Percentiles rank a stretch among this genome's conserved stretches.
Conservation (phyloP, 2,113 vertebrate species). For the Catharus minimus region DNA sequence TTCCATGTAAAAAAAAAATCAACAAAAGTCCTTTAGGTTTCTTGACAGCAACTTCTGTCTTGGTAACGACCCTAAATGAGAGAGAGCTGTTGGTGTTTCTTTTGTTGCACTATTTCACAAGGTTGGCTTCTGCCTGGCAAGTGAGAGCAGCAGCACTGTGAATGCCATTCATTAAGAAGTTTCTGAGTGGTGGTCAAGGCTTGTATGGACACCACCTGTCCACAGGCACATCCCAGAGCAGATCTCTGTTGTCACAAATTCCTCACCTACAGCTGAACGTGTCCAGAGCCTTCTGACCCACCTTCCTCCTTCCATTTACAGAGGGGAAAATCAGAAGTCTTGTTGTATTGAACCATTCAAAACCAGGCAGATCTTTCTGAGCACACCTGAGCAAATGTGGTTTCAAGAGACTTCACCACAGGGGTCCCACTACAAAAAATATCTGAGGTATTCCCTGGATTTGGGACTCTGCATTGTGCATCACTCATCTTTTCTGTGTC, state of each 20-base stretch:
- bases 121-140: not conserved
- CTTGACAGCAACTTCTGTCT: not conserved
- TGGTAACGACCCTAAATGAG: not conserved
- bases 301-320: not conserved
- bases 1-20: not conserved
- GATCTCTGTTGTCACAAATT: not conserved
- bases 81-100: not conserved
- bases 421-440: not conserved
- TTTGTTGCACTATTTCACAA: not conserved
- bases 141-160: not conserved
- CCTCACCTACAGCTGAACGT: fast-evolving
- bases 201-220: not conserved
- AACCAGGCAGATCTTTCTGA: not conserved
- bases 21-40: not conserved
- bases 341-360: fast-evolving
- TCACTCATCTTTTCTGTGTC: not conserved
- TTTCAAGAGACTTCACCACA: not conserved
- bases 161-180: not conserved
- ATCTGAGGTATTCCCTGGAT: not conserved
- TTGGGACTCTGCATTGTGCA: not conserved
- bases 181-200: not conserved
- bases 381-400: not conserved
- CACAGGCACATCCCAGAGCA: not conserved
- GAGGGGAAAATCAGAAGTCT: not conserved
- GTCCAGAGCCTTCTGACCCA: not conserved